Percentiles rank a stretch among this genome's conserved stretches.
Conservation (phyloP, 2,797 vertebrate species). For the Falco concolor region DNA sequence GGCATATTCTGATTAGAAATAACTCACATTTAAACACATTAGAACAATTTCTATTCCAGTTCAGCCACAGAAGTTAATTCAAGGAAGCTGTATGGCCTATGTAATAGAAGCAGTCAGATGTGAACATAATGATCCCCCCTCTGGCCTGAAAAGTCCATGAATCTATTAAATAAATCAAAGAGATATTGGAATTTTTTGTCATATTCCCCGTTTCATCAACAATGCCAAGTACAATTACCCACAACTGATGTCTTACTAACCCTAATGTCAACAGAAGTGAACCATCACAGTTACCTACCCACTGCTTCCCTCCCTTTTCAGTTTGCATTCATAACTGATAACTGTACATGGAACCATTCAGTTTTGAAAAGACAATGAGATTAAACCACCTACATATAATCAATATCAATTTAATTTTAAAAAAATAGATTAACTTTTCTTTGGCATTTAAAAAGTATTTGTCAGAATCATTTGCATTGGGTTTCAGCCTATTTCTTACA, state of each 20-base stretch:
- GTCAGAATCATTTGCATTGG: neutral
- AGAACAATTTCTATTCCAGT: neutral
- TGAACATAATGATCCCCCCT: neutral
- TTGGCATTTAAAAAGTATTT: neutral
- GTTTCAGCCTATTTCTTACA: neutral
- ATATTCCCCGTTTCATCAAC: neutral
- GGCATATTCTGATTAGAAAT: neutral
- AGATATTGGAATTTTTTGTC: neutral
- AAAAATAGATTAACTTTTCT: neutral
- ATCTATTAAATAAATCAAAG: slow-evolving; percentile 13
- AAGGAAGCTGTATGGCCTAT: neutral
- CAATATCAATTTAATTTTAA: neutral
- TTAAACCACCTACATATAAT: neutral
- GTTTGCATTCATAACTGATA: neutral
- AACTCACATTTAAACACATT: neutral
- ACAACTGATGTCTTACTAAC: neutral
- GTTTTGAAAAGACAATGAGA: neutral
- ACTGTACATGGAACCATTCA: neutral
- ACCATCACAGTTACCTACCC: neutral
- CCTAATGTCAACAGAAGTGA: neutral
- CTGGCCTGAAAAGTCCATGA: neutral
- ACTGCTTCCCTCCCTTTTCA: neutral
- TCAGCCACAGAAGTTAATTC: neutral
- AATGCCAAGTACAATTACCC: neutral
- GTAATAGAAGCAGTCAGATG: neutral